A percentile compares a stretch with the other conserved stretches of the same genome.
phyloP scores from a whole-genome alignment of 2,797 vertebrate genomes.

The Acanthis flammea region DNA sequence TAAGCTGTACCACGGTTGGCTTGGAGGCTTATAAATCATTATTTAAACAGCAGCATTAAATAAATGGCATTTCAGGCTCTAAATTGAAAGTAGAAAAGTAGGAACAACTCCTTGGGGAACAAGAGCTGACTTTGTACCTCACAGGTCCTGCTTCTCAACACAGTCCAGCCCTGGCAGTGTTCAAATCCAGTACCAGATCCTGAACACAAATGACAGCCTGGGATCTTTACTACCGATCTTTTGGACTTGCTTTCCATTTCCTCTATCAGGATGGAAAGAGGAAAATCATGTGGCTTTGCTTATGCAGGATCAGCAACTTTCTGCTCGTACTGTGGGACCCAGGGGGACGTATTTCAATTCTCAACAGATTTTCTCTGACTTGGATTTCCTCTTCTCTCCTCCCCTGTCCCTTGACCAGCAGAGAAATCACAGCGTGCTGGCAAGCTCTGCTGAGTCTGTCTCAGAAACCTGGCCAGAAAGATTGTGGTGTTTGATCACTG shows the following conservation, averaged over 20 bases:
- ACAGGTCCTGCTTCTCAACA: neutral
- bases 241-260: neutral
- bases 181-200: neutral
- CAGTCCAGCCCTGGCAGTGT: neutral
- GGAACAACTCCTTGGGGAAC: constrained; percentile 17
- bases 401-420: neutral
- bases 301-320: neutral
- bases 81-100: constrained; percentile 55
- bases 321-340: neutral
- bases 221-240: neutral
- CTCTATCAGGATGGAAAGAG: neutral
- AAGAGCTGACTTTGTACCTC: neutral
- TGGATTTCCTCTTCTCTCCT: neutral
- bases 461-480: neutral
- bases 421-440: neutral
- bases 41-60: constrained; percentile 69
- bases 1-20: constrained; percentile 54
- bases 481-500: neutral
- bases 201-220: neutral
- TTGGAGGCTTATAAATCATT: constrained; percentile 70
- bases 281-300: neutral
- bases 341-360: neutral
- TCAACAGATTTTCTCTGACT: neutral
- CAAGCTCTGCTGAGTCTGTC: neutral
- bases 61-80: constrained; percentile 55